Base-by-base conservation (phyloP, 2,888 invertebrate species). In the Arge pagana region DNA sequence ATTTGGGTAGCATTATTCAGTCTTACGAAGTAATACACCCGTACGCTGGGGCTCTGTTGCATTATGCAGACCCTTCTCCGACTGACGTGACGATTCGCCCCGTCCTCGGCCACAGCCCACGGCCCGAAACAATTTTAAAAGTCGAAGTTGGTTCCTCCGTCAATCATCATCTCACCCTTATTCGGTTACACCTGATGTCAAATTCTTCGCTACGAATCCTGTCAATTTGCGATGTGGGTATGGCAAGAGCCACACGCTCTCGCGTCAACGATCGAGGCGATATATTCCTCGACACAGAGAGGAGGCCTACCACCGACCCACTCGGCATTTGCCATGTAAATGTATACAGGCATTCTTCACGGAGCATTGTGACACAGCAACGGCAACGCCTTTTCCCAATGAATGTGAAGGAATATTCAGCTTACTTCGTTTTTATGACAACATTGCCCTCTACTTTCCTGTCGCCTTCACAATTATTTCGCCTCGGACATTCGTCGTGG, bases 341-440 rank as follows among this genome's bases (percentile, higher is more conserved):
- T 73, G 63, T 72, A 72, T 73, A 72, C 71, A 66, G 62, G 66
- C 67, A 71, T 73, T 73, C 72, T 71, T 73, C 72, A 73, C 64
- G 62, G 64, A 61, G 70, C 64, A 70, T 70, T 70, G 70, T 68
- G 64, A 68, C 65, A 67, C 65, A 61, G 59, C 60, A n/a, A 7
- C 7, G n/a, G 59, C 57, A 51, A 56, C 56, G 58, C 59, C 54
- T 60, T 58, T 55, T 53, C 15, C 21, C n/a, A n/a, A n/a, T n/a
- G n/a, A n/a, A n/a, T n/a, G n/a, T n/a, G n/a, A n/a, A n/a, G n/a
- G n/a, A n/a, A n/a, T n/a, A n/a, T n/a, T n/a, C n/a, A n/a, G n/a
- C n/a, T n/a, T n/a, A n/a, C n/a, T n/a, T n/a, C n/a, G n/a, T n/a
- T n/a, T n/a, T n/a, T n/a, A n/a, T n/a, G n/a, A n/a, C n/a, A n/a